These are phyloP conservation scores for Epinotia ramella DNA, from an alignment of 2,888 invertebrate species.

Conservation along the genomic window DNA sequence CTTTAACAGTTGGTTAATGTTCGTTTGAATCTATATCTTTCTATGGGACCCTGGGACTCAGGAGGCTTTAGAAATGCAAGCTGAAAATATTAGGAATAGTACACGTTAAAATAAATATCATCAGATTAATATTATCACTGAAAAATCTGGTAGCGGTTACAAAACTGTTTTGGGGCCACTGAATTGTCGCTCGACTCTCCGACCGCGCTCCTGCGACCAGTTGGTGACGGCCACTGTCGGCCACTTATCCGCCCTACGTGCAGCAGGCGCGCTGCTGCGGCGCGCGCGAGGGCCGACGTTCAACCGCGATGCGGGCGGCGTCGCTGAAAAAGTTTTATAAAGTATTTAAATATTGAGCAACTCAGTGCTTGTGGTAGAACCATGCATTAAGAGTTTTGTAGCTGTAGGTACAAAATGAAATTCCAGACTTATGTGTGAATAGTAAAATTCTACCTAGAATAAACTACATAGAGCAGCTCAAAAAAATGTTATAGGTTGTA, in stretches of 20 bases:
- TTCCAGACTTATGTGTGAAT: too few species aligned
- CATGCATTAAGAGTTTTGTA: too few species aligned
- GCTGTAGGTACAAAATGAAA: too few species aligned
- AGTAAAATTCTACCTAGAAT: too few species aligned
- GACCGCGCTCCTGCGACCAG: not conserved
- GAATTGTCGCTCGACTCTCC: slow-evolving; percentile 12
- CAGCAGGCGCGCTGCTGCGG: slow-evolving; percentile 85
- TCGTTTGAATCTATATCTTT: too few species aligned
- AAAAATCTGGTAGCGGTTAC: not conserved
- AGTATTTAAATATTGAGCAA: too few species aligned
- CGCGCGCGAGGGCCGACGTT: slow-evolving; percentile 88
- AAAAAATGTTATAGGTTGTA: too few species aligned
- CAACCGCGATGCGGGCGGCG: slow-evolving; percentile 86
- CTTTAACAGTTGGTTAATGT: too few species aligned
- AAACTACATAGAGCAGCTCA: too few species aligned
- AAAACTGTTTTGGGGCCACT: slow-evolving; percentile 9
- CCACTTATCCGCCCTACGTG: slow-evolving; percentile 54
- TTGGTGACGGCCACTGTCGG: not conserved
- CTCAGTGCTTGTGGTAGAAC: too few species aligned
- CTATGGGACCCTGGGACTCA: too few species aligned
- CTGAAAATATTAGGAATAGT: not conserved
- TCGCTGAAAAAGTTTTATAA: slow-evolving; percentile 61
- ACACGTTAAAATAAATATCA: not conserved
- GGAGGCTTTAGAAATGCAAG: not conserved
- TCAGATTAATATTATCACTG: not conserved